These are phyloP conservation scores for Acropternis orthonyx DNA, from an alignment of 2,797 vertebrate genomes.

Conservation along the genomic window DNA sequence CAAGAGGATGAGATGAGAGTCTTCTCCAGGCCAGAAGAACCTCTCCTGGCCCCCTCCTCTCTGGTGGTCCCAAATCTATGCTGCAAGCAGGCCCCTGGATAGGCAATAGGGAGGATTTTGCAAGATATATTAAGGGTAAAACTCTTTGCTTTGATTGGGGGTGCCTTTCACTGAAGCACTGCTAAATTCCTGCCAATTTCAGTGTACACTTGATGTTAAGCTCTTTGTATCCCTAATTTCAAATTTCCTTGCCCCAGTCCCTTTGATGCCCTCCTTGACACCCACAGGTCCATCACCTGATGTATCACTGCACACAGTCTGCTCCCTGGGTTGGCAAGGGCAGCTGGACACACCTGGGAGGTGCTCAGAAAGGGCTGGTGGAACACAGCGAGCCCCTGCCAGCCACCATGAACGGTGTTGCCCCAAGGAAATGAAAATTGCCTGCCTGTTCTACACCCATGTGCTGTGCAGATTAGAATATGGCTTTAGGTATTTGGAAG, in stretches of 20 bases:
- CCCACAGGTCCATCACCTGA: not conserved
- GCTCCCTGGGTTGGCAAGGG: not conserved
- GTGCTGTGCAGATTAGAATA: slow-evolving; percentile 37
- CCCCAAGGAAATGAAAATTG: slow-evolving; percentile 40
- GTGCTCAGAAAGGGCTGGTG: not conserved
- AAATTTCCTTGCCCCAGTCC: not conserved
- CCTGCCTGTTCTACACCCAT: not conserved
- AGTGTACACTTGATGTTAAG: not conserved
- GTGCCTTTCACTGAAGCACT: not conserved
- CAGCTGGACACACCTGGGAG: not conserved
- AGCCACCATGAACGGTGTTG: not conserved
- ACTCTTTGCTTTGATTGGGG: not conserved
- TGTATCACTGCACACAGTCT: rapidly evolving
- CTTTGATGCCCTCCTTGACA: not conserved
- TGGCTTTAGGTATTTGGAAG: slow-evolving; percentile 17
- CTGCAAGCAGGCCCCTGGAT: not conserved
- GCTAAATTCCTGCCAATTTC: not conserved
- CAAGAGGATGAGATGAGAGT: not conserved
- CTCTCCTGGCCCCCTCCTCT: not conserved
- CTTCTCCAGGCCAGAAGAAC: not conserved
- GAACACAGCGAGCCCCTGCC: not conserved
- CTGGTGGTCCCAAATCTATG: not conserved
- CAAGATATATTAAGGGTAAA: not conserved
- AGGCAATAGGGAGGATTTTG: not conserved
- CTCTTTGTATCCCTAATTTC: not conserved